These are phyloP conservation scores for Laothoe populi DNA, from an alignment of 2,888 invertebrate genomes.

Conservation along the genomic window DNA sequence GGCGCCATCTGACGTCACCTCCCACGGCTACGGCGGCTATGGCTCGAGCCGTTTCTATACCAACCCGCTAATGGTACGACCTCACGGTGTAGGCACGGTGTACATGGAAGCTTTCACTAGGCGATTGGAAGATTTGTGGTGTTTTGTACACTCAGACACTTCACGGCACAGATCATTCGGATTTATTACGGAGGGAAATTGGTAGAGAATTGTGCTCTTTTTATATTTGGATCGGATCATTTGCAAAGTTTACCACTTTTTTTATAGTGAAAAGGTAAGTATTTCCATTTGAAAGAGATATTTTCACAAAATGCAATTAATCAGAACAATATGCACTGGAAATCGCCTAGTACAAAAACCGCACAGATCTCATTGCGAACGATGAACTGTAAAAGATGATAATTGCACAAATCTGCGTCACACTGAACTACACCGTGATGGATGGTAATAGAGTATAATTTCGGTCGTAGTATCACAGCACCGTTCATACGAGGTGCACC, in stretches of 20 bases:
- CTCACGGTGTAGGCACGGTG: conserved; percentile 42
- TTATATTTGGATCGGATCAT: neutral
- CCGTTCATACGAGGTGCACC: conserved; percentile 43
- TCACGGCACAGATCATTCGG: conserved; percentile 6
- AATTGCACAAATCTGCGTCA: conserved; percentile 42
- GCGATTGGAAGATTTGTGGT: conserved; percentile 30
- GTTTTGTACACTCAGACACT: neutral
- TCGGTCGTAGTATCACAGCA: conserved; percentile 45
- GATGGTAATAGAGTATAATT: conserved; percentile 45
- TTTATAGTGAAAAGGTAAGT: neutral
- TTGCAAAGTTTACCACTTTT: neutral
- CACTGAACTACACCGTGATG: conserved; percentile 53
- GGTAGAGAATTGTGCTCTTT: neutral
- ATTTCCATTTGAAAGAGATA: conserved; percentile 4
- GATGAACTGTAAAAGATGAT: neutral
- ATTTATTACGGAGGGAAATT: neutral
- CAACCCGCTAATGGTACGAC: conserved; percentile 70
- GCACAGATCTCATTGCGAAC: neutral
- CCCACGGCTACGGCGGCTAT: conserved; percentile 60
- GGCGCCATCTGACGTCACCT: conserved; percentile 65
- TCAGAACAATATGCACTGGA: neutral
- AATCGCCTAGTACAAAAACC: conserved; percentile 8
- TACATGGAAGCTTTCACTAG: conserved; percentile 15
- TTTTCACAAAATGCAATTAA: neutral
- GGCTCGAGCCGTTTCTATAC: conserved; percentile 70